Evolutionary conservation across 2,888 invertebrate species (phyloP).

Genomic region (Balanococcus diminutus): DNA sequence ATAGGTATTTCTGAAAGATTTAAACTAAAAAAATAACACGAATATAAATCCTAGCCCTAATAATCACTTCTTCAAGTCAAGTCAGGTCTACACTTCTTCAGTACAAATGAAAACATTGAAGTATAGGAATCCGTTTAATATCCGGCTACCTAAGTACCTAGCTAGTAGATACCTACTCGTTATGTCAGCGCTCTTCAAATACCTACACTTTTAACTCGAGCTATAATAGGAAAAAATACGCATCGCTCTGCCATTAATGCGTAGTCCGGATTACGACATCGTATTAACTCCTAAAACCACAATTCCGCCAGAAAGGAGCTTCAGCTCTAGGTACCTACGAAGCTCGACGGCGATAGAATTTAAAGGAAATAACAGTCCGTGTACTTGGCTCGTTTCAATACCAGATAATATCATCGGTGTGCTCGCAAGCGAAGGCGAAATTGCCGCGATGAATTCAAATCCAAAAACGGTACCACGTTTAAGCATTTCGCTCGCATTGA

Average conservation of each 20-base stretch:
- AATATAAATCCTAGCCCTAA: too few relatives aligned
- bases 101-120: background rate
- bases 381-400: slow-evolving; percentile 31
- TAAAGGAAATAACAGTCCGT: slow-evolving; percentile 31
- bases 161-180: background rate
- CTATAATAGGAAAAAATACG: background rate
- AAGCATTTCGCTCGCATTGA: slow-evolving; percentile 22
- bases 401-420: background rate
- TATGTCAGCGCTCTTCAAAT: background rate
- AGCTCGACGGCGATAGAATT: background rate
- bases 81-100: background rate
- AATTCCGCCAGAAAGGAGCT: background rate
- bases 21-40: too few relatives aligned
- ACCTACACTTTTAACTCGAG: background rate
- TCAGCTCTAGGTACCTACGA: background rate
- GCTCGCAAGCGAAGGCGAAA: background rate
- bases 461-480: slow-evolving; percentile 5
- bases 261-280: background rate
- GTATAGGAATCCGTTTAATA: background rate
- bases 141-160: background rate
- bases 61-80: background rate
- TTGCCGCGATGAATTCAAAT: background rate
- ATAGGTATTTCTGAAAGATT: too few relatives aligned
- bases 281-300: slow-evolving; percentile 31
- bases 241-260: background rate